Evolutionary conservation across 2,113 vertebrate genomes (phyloP).

Genomic region (Struthidea cinerea): DNA sequence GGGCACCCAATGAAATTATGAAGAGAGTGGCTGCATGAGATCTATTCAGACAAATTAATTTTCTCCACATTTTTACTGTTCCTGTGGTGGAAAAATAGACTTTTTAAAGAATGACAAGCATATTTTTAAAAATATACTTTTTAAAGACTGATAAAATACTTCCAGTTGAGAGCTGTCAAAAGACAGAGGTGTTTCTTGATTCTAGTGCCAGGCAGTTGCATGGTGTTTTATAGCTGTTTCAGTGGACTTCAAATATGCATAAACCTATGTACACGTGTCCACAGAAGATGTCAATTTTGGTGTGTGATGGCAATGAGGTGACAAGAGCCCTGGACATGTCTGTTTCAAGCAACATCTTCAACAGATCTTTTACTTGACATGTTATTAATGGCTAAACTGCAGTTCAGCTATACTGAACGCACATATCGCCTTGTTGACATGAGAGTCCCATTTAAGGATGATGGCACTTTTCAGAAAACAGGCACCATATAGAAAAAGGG

Average conservation of each 20-base stretch:
- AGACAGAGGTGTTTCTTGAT: not conserved
- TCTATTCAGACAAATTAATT: not conserved
- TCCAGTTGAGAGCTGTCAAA: not conserved
- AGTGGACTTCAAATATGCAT: not conserved
- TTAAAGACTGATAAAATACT: not conserved
- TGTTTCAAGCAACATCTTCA: not conserved
- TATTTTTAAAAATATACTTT: not conserved
- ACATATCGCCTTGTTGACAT: not conserved
- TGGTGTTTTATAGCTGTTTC: not conserved
- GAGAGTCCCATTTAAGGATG: not conserved
- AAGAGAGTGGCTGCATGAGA: not conserved
- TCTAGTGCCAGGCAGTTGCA: not conserved
- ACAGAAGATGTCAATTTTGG: not conserved
- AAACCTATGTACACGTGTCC: fast-evolving
- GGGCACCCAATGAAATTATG: not conserved
- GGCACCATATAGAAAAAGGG: not conserved
- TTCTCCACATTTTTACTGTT: not conserved
- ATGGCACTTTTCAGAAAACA: not conserved
- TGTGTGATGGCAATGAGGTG: not conserved
- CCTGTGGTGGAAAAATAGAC: not conserved
- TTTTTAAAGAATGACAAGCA: not conserved
- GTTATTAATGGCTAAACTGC: not conserved
- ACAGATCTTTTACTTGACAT: not conserved
- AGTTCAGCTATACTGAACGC: not conserved
- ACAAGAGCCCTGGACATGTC: not conserved